Evolutionary conservation across 1,140 invertebrate genomes (phyloP).

Genomic region (Linepithema humile): DNA sequence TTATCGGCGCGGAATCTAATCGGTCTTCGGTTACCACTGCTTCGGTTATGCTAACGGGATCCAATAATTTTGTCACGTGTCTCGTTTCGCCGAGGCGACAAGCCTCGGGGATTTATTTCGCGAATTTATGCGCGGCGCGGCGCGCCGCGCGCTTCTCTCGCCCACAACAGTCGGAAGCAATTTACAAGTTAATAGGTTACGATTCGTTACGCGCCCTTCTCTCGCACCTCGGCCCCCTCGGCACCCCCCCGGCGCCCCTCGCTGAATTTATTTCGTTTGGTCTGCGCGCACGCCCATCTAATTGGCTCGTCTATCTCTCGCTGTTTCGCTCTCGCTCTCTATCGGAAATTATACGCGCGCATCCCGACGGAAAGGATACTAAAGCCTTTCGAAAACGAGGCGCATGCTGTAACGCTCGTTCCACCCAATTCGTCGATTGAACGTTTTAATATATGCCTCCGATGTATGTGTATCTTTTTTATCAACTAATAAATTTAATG

Average conservation of each 20-base stretch:
- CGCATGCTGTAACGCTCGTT: not conserved
- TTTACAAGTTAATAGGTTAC: constrained; percentile 83
- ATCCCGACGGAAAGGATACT: constrained; percentile 31
- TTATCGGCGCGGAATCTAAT: constrained; percentile 39
- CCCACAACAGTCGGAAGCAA: constrained; percentile 79
- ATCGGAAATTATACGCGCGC: constrained; percentile 30
- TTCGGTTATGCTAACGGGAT: constrained; percentile 48
- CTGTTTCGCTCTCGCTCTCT: constrained; percentile 49
- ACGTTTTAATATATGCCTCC: not conserved
- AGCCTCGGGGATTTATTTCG: constrained; percentile 65
- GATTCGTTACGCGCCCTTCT: constrained; percentile 77
- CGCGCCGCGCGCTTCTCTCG: constrained; percentile 37
- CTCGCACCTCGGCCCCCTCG: constrained; percentile 27
- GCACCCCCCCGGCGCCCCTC: not conserved
- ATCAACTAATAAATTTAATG: not conserved
- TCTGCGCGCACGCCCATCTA: constrained; percentile 77
- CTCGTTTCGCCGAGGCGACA: constrained; percentile 59
- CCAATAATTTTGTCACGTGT: constrained; percentile 62
- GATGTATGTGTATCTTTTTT: not conserved
- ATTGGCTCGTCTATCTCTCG: constrained; percentile 76
- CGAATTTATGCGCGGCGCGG: constrained; percentile 64
- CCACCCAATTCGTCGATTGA: not conserved
- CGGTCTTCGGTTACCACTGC: constrained; percentile 47
- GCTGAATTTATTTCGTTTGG: constrained; percentile 54
- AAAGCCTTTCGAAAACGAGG: constrained; percentile 42